Conservation (phyloP, 30 jellyfish, hydroid and myxozoan genomes). For the Aurelia aurita complex sp. Pacific region DNA sequence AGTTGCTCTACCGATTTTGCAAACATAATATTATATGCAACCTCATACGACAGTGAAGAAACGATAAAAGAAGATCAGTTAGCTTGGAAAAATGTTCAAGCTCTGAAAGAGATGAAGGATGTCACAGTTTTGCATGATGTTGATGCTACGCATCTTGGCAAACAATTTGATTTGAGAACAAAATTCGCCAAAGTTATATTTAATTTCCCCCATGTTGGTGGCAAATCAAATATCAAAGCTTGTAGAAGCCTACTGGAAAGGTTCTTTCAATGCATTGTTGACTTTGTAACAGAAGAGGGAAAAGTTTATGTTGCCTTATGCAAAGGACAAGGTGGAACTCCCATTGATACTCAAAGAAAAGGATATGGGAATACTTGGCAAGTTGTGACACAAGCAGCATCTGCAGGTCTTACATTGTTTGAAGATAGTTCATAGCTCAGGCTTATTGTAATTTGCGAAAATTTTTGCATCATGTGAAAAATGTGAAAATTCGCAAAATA, state of each 20-base stretch:
- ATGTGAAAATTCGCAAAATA: no score
- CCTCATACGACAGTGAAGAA: slow-evolving; percentile 80
- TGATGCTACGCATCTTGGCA: slow-evolving; percentile 80
- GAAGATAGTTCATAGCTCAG: neutral
- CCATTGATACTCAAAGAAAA: slow-evolving; percentile 68
- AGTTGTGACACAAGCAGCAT: slow-evolving; percentile 84
- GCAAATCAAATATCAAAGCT: slow-evolving; percentile 83
- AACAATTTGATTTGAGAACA: slow-evolving; percentile 7
- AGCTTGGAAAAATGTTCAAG: slow-evolving; percentile 48
- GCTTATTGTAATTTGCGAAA: no score
- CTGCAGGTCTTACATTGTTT: slow-evolving; percentile 67
- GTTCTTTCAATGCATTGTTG: slow-evolving; percentile 66
- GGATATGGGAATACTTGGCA: slow-evolving; percentile 91
- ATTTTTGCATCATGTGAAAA: no score
- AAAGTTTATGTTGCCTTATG: slow-evolving; percentile 77
- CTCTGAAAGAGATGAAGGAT: slow-evolving; percentile 1
- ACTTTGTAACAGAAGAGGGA: slow-evolving; percentile 47
- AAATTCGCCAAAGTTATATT: slow-evolving; percentile 61
- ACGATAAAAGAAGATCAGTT: slow-evolving; percentile 29
- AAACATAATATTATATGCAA: slow-evolving; percentile 43
- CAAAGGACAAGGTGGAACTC: slow-evolving; percentile 98
- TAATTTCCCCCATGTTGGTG: slow-evolving; percentile 98
- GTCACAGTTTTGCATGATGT: slow-evolving; percentile 71
- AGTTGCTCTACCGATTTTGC: neutral
- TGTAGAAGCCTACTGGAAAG: slow-evolving; percentile 68